Evolutionary conservation across 1,140 invertebrate species (phyloP).

Genomic region (Eufriesea mexicana): DNA sequence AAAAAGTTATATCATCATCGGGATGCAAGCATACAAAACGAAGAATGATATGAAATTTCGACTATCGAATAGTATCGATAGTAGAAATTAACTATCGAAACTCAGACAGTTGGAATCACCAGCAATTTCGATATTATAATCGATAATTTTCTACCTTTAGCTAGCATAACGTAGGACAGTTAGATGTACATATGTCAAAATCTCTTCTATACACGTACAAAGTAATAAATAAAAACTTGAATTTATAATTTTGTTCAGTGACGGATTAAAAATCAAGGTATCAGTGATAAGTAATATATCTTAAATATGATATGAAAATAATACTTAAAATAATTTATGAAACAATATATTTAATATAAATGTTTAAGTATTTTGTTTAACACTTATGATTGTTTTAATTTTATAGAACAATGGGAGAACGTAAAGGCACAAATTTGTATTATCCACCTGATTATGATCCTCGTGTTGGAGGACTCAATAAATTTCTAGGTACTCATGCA

Average conservation of each 20-base stretch:
- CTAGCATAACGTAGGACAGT: background rate
- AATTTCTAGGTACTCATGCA: constrained; percentile 97
- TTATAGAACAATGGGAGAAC: constrained; percentile 92
- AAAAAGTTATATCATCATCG: too few species aligned
- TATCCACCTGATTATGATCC: constrained; percentile 99
- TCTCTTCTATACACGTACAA: background rate
- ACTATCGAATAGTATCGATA: too few species aligned
- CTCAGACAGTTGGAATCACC: too few species aligned
- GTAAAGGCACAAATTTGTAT: constrained; percentile 98
- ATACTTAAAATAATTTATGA: background rate
- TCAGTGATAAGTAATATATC: background rate
- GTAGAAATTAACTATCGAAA: too few species aligned
- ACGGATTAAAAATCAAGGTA: constrained; percentile 15
- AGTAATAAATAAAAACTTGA: background rate
- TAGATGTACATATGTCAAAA: background rate
- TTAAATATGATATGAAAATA: background rate
- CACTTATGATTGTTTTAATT: background rate
- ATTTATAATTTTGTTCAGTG: background rate
- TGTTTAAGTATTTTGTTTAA: background rate
- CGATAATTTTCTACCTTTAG: too few species aligned
- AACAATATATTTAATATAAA: background rate
- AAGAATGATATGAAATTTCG: too few species aligned
- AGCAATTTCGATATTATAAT: too few species aligned
- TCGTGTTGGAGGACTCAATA: constrained; percentile 94
- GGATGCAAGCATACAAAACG: too few species aligned